These are phyloP conservation scores for Acrocephalus scirpaceus DNA, from an alignment of 2,797 vertebrate species.

Conservation along the genomic window DNA sequence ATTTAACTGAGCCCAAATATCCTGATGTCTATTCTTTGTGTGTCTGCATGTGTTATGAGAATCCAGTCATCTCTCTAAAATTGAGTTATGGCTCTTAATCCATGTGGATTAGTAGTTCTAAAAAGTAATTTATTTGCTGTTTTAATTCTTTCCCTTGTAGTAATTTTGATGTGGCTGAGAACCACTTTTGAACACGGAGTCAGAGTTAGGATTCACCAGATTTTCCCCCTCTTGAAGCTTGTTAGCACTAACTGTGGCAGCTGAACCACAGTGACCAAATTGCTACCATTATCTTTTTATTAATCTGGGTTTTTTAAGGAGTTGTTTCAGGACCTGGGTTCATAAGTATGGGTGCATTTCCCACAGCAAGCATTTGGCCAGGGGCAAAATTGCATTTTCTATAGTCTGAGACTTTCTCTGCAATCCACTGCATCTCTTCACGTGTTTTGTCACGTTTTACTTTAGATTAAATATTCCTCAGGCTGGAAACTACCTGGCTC, in stretches of 20 bases:
- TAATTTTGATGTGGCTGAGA: not conserved
- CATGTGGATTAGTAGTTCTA: not conserved
- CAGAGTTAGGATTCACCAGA: not conserved
- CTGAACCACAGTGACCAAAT: not conserved
- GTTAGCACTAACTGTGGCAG: not conserved
- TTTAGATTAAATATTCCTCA: not conserved
- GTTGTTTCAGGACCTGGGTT: not conserved
- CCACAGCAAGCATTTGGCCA: not conserved
- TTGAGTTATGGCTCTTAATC: constrained; percentile 13
- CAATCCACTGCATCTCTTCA: not conserved
- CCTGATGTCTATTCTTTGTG: not conserved
- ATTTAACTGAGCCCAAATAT: constrained; percentile 61
- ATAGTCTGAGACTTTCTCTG: not conserved
- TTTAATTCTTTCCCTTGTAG: not conserved
- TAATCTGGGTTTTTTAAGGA: not conserved
- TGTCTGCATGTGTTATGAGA: not conserved
- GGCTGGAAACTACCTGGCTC: not conserved
- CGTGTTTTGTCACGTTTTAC: not conserved
- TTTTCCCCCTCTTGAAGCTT: not conserved
- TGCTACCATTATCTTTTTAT: not conserved
- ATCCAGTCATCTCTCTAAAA: constrained; percentile 1
- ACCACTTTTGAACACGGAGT: not conserved
- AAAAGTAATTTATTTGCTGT: not conserved
- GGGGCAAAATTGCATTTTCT: not conserved
- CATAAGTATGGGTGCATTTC: not conserved